These are phyloP conservation scores for Phengaris alcon DNA, from an alignment of 2,888 invertebrate genomes.

Conservation along the genomic window DNA sequence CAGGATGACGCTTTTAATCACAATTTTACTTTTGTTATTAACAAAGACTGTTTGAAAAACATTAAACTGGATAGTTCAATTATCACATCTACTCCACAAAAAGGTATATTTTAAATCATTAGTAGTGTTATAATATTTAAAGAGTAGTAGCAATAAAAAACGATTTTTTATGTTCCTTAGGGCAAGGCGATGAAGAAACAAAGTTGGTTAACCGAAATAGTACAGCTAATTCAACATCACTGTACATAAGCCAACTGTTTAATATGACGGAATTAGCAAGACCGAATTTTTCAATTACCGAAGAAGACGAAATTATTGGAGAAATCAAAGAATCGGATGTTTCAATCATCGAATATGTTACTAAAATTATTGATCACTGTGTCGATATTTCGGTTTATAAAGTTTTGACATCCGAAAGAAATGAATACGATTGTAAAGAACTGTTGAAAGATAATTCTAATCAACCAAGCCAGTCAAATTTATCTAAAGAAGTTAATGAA, in stretches of 20 bases:
- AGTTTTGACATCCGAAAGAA: slow-evolving; percentile 42
- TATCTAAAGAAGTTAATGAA: slow-evolving; percentile 46
- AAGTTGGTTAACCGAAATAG: slow-evolving; percentile 48
- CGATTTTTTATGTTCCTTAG: slow-evolving; percentile 46
- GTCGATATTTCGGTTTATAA: slow-evolving; percentile 48
- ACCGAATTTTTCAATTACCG: too few relatives aligned
- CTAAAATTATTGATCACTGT: slow-evolving; percentile 54
- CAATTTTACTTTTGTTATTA: slow-evolving; percentile 44
- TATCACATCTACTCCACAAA: slow-evolving; percentile 66
- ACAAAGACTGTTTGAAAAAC: slow-evolving; percentile 46
- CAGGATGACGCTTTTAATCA: slow-evolving; percentile 44
- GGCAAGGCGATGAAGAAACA: slow-evolving; percentile 67
- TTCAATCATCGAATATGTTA: slow-evolving; percentile 47
- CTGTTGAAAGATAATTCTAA: slow-evolving; percentile 38
- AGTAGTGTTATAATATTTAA: neutral
- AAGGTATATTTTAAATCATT: slow-evolving; percentile 41
- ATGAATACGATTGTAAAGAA: slow-evolving; percentile 34
- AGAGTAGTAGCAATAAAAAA: neutral
- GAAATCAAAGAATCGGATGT: slow-evolving; percentile 44
- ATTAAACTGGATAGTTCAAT: slow-evolving; percentile 48
- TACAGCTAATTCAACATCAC: slow-evolving; percentile 54
- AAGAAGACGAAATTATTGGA: slow-evolving; percentile 40
- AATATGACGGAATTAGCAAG: slow-evolving; percentile 68
- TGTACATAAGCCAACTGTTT: slow-evolving; percentile 63
- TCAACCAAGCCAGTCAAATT: slow-evolving; percentile 51